Base-by-base conservation (phyloP, 2,113 vertebrate genomes). In the Poecilia latipinna region DNA sequence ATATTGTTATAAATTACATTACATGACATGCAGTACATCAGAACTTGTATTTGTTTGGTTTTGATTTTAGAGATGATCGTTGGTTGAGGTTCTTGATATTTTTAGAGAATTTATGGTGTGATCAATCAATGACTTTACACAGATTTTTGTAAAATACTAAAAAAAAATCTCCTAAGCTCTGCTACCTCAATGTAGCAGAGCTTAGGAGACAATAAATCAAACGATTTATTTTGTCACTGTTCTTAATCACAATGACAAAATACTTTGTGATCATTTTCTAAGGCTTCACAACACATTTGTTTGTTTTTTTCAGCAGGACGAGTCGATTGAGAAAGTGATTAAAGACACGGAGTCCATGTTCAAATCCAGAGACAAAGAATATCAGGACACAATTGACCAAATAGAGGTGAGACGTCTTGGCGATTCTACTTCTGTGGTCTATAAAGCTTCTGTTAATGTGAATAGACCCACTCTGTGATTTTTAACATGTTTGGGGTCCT, bases 311-410 rank as follows among this genome's bases (percentile, higher is more conserved):
- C 68, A 74, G 61, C 83, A 96, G 82, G 97, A 99, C 0, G 97
- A 99, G 85, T 97, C 95, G 80, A 93, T 99, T 78, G 98, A 99
- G 88, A 95, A 98, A 78, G 98, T 98, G 84, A 99, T 99, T 64
- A 97, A 96, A 72, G 97, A 99, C 84, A 99, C 97, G 0, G 98
- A 99, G 81, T 97, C 94, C 0, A 90, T 99, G 72, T 98, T 99
- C 90, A 97, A 97, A 75, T 96, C 95, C 85, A 92, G 98, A 65
- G 98, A 99, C 94, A 97, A 96, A 77, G 97, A 99, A 35, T 99
- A 99, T 85, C 98, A 99, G 90, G 97, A 98, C 77, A 99, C 97
- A 77, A 99, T 99, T 13, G 96, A 93, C 93, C 97, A 99, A 91
- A 99, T 99, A 48, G 98, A 99, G 97, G 97, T 98, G 78, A 81